Evolutionary conservation across 2,113 vertebrate species (phyloP).

Genomic region (Tinamus guttatus): DNA sequence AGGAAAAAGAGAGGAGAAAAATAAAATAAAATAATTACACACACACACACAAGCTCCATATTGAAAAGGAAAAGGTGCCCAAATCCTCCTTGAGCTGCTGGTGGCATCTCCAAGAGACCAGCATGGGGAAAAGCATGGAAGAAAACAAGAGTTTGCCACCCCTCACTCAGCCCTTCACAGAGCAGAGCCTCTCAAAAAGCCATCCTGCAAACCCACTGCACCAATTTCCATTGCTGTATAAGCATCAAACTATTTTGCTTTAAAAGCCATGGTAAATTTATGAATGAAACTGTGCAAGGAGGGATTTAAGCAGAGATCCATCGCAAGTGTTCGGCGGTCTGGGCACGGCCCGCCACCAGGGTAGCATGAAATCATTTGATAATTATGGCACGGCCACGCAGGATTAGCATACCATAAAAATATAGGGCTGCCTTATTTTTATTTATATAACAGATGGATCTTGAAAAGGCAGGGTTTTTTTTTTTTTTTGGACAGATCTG

Average conservation of each 20-base stretch:
- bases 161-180: conserved; percentile 4
- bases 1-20: too few species aligned
- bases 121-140: neutral
- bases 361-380: conserved; percentile 78
- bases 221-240: conserved; percentile 66
- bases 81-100: neutral
- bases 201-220: conserved; percentile 54
- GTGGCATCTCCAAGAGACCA: neutral
- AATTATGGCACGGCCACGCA: conserved; percentile 63
- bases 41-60: neutral
- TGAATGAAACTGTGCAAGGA: conserved; percentile 74
- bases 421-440: conserved; percentile 72
- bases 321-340: conserved; percentile 77
- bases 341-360: conserved; percentile 68
- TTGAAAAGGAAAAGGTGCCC: neutral
- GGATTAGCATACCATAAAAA: conserved; percentile 76
- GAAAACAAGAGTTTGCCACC: neutral
- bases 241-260: conserved; percentile 68
- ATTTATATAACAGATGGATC: conserved; percentile 76
- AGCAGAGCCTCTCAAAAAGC: conserved; percentile 43
- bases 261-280: conserved; percentile 79
- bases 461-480: conserved; percentile 40
- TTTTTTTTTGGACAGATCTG: conserved; percentile 63
- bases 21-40: too few species aligned
- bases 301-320: conserved; percentile 70